These are phyloP conservation scores for Pristionchus fissidentatus DNA, from an alignment of 2,888 invertebrate species.

Conservation along the genomic window DNA sequence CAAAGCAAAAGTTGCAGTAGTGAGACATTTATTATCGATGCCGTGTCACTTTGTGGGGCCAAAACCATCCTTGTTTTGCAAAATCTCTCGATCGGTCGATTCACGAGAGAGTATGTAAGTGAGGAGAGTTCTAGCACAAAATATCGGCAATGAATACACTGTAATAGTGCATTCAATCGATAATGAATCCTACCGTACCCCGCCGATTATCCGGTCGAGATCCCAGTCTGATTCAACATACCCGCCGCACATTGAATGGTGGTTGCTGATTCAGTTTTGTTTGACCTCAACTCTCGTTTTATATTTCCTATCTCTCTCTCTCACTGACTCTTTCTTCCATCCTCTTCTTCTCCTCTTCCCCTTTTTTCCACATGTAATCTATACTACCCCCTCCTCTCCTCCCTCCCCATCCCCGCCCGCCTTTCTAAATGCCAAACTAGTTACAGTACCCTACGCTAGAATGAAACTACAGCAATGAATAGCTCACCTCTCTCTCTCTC, in stretches of 20 bases:
- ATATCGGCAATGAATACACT: too few species aligned
- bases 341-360: background rate
- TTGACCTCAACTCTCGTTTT: constrained; percentile 42
- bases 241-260: constrained; percentile 38
- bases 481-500: too few species aligned
- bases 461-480: too few species aligned
- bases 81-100: too few species aligned
- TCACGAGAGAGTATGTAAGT: too few species aligned
- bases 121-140: too few species aligned
- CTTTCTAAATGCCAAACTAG: constrained; percentile 32
- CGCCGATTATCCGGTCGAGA: background rate
- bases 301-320: constrained; percentile 12
- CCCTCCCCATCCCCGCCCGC: background rate
- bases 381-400: background rate
- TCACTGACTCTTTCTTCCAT: background rate
- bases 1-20: background rate
- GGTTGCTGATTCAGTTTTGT: constrained; percentile 41
- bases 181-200: background rate
- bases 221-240: background rate
- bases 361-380: constrained; percentile 36
- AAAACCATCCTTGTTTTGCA: too few species aligned
- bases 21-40: too few species aligned
- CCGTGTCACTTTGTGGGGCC: too few species aligned
- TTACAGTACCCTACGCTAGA: constrained; percentile 3
- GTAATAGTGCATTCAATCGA: constrained; percentile 21